Conservation (phyloP, 2,113 vertebrate species). For the Bubalus kerabau region DNA sequence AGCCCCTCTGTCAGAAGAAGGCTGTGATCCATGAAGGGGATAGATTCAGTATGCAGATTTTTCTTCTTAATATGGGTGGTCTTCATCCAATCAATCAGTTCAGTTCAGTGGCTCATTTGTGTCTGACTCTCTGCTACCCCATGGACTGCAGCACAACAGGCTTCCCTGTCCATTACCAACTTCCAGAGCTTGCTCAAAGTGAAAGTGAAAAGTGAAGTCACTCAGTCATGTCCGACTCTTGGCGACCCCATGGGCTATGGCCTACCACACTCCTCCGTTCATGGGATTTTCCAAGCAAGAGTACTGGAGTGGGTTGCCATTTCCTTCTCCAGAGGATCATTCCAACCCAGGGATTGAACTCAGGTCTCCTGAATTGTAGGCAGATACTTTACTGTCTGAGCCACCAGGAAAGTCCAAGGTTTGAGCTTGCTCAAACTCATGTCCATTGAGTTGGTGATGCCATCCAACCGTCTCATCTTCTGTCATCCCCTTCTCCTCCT, state of each 20-base stretch:
- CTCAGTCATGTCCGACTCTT: not conserved
- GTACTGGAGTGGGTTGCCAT: not conserved
- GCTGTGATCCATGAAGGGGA: not conserved
- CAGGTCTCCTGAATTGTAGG: not conserved
- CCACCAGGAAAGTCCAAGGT: not conserved
- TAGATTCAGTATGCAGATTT: not conserved
- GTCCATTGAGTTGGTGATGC: not conserved
- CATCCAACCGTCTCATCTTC: not conserved
- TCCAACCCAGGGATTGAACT: not conserved
- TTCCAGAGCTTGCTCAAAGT: not conserved
- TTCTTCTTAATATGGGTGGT: not conserved
- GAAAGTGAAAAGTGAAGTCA: not conserved
- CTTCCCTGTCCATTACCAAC: not conserved
- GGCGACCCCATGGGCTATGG: not conserved
- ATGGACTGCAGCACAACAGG: not conserved
- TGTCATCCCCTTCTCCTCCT: not conserved
- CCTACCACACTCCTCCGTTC: fast-evolving
- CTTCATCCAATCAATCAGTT: not conserved
- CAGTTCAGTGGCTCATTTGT: not conserved
- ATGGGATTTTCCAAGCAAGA: not conserved
- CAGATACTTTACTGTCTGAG: fast-evolving
- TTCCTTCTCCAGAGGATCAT: not conserved
- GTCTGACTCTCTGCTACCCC: not conserved
- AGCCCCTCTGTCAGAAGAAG: not conserved
- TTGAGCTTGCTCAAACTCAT: not conserved